phyloP scores from a whole-genome alignment of 53 echinoderm and acorn worm genomes.

The Temnopleurus reevesii region DNA sequence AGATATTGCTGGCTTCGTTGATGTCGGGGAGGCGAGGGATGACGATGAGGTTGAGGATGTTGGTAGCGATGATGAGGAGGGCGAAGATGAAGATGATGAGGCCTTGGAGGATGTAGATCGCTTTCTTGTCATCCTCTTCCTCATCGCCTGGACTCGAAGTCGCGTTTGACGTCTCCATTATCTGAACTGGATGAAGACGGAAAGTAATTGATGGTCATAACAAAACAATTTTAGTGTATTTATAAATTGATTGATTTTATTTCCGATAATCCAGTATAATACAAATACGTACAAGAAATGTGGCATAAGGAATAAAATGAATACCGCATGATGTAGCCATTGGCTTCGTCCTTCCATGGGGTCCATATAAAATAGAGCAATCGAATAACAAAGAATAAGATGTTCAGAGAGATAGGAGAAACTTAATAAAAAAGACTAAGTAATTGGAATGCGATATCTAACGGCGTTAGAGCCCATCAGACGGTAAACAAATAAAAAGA shows the following conservation, averaged over 20 bases:
- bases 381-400: too few species aligned
- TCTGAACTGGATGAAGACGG: not conserved
- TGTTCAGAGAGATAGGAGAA: too few species aligned
- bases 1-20: slow-evolving; percentile 43
- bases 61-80: slow-evolving; percentile 23
- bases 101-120: slow-evolving; percentile 27
- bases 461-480: too few species aligned
- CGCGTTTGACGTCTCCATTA: not conserved
- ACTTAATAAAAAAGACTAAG: too few species aligned
- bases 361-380: too few species aligned
- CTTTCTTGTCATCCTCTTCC: not conserved
- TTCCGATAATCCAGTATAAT: not conserved
- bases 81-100: slow-evolving; percentile 34
- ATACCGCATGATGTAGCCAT: not conserved
- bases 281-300: not conserved
- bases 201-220: not conserved
- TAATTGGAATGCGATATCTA: too few species aligned
- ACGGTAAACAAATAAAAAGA: too few species aligned
- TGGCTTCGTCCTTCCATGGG: too few species aligned
- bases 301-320: not conserved
- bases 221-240: not conserved
- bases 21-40: slow-evolving; percentile 52
- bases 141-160: not conserved
- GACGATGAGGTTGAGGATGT: slow-evolving; percentile 36
- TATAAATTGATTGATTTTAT: not conserved